Evolutionary conservation across 2,888 invertebrate species (phyloP).

Genomic region (Megamerina dolium): DNA sequence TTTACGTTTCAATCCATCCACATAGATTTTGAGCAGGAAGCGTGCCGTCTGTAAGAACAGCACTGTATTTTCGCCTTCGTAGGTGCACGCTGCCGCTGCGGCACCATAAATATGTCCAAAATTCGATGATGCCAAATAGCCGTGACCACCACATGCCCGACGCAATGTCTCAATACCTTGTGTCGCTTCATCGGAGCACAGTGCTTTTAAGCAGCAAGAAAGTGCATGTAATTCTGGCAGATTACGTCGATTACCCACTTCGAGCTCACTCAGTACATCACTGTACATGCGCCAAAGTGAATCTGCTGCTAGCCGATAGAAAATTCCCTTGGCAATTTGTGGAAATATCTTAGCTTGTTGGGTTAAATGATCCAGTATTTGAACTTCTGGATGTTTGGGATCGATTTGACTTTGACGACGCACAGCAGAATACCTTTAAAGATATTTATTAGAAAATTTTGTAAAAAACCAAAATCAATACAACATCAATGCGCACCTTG

Average conservation of each 20-base stretch:
- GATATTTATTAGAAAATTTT: neutral
- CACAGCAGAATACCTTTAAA: constrained; percentile 65
- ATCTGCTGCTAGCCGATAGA: constrained; percentile 67
- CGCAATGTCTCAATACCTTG: constrained; percentile 77
- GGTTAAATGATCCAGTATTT: constrained; percentile 86
- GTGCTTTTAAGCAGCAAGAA: constrained; percentile 85
- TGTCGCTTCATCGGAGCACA: constrained; percentile 68
- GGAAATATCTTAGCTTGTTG: constrained; percentile 90
- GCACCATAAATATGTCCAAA: constrained; percentile 75
- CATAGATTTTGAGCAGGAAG: constrained; percentile 72
- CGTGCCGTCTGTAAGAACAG: constrained; percentile 81
- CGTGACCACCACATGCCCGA: constrained; percentile 90
- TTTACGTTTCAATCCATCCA: constrained; percentile 56
- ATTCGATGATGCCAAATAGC: constrained; percentile 79
- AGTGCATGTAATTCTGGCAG: constrained; percentile 81
- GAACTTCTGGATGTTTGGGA: constrained; percentile 70
- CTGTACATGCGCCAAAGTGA: constrained; percentile 80
- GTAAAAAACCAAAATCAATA: neutral
- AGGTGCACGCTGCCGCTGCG: constrained; percentile 81
- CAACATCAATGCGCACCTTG: constrained; percentile 53
- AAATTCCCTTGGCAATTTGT: constrained; percentile 71
- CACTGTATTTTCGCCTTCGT: constrained; percentile 96
- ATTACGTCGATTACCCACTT: constrained; percentile 67
- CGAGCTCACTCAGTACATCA: constrained; percentile 67
- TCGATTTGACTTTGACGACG: constrained; percentile 80